phyloP scores from a whole-genome alignment of 2,888 invertebrate species.

The Sericinus montela region DNA sequence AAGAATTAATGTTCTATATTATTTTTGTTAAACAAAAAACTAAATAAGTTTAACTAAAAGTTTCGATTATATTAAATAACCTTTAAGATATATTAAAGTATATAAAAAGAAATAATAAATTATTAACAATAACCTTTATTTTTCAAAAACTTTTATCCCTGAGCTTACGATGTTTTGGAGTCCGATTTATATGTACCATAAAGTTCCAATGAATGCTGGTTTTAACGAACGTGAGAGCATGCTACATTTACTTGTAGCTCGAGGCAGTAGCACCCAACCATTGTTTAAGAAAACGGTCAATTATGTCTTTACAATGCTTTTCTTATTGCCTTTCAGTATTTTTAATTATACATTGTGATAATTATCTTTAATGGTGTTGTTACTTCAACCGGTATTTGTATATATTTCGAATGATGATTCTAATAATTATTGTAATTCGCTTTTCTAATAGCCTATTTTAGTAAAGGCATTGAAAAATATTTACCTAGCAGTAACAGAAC shows the following conservation, averaged over 20 bases:
- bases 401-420: conserved; percentile 14
- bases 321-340: conserved; percentile 48
- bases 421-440: conserved; percentile 14
- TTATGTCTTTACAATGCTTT: conserved; percentile 63
- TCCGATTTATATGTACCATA: not conserved
- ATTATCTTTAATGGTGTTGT: conserved; percentile 23
- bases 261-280: conserved; percentile 58
- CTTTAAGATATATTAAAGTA: too few species aligned
- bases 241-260: conserved; percentile 64
- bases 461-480: too few species aligned
- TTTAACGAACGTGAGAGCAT: conserved; percentile 55
- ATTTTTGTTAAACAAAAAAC: too few species aligned
- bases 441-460: not conserved
- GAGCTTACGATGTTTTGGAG: not conserved
- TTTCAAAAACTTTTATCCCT: too few species aligned
- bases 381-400: conserved; percentile 19
- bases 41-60: too few species aligned
- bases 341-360: conserved; percentile 30
- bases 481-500: too few species aligned
- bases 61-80: too few species aligned
- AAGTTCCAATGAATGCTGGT: conserved; percentile 41
- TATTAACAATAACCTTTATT: too few species aligned
- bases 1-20: too few species aligned
- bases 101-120: too few species aligned
- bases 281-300: conserved; percentile 67